phyloP scores from a whole-genome alignment of 37 sponge, comb jelly and placozoan genomes.

The Agelas oroides region DNA sequence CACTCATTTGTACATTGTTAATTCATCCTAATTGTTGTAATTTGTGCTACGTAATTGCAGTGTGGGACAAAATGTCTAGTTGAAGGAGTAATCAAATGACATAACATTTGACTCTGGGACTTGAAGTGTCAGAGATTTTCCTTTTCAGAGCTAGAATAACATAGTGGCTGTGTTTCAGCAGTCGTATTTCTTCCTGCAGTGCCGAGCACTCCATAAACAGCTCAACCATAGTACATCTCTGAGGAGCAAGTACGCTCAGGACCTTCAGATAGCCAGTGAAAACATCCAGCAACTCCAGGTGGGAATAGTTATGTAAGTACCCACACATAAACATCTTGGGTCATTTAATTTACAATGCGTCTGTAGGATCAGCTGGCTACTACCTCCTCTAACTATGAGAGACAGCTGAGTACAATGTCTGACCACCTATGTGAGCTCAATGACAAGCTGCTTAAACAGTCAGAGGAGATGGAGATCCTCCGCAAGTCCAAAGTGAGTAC shows the following conservation, averaged over 20 bases:
- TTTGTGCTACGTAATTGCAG: too few species aligned
- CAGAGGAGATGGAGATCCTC: constrained; percentile 72
- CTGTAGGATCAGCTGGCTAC: constrained; percentile 86
- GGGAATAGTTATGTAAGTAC: not conserved
- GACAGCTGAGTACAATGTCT: constrained; percentile 96
- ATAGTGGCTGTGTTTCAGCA: not conserved
- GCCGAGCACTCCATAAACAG: constrained; percentile 67
- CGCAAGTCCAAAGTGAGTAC: constrained; percentile 26
- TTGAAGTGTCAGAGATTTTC: too few species aligned
- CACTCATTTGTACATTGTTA: too few species aligned
- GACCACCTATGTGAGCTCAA: constrained; percentile 95
- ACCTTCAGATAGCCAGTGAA: constrained; percentile 44
- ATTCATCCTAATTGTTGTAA: too few species aligned
- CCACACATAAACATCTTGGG: too few species aligned
- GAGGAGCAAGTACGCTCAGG: constrained; percentile 35
- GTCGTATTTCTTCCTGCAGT: constrained; percentile 8
- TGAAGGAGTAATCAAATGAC: too few species aligned
- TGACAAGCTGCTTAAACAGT: constrained; percentile 81
- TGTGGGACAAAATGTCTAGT: too few species aligned
- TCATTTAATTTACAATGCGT: not conserved
- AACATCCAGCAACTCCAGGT: constrained; percentile 55
- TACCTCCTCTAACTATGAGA: constrained; percentile 84
- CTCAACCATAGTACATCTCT: constrained; percentile 29
- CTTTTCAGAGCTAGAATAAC: too few species aligned
- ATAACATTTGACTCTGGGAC: too few species aligned